Base-by-base conservation (phyloP, 2,113 vertebrate species). In the Ceyx cyanopectus region DNA sequence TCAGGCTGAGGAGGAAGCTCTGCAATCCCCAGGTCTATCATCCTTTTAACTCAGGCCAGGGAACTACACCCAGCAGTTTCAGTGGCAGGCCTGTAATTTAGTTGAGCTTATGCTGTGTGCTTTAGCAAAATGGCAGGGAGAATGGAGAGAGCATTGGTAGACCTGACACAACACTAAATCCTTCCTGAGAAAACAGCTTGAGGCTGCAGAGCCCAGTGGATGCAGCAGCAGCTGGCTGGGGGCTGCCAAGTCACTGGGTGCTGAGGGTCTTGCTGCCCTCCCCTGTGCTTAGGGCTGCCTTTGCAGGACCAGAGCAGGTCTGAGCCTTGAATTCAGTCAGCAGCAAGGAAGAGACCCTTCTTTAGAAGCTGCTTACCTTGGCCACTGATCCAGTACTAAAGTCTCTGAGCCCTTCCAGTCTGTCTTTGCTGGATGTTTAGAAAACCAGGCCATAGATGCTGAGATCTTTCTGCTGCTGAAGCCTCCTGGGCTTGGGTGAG, bases 181-280 rank as follows among this genome's bases (percentile, higher is more conserved):
- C 69, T 62, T 5, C 6, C 65, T 14, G 62, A 69, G 58, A 43
- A 40, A 62, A 51, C 0, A 0, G 18, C 34, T 75, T 0, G 2
- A 41, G 24, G 30, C 56, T 20, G 1, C 0, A 0, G 32, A 45
- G 30, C 27, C 65, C 80, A 32, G 61, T 1, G 0, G 40, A 53
- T 1, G 2, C 0, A 0, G n/a, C 61, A 57, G 67, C 1, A 3
- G 37, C 62, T 62, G 60, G 23, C 23, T 0, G 0, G 26, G 6
- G 3, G 46, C 46, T 85, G 62, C 62, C 0, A 0, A 26, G 34
- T 12, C 17, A 56, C 21, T 1, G 8, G 7, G 14, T 2, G 2
- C 1, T 20, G 34, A 66, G 30, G 18, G 7, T 12, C n/a, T 61
- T 5, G 2, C 26, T 50, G 21, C 34, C 57, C 34, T 23, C 5